Percentiles rank a stretch among this genome's conserved stretches.
These are phyloP conservation scores for Sphaerophoria rueppellii DNA, from an alignment of 2,888 invertebrate species.

Conservation along the genomic window DNA sequence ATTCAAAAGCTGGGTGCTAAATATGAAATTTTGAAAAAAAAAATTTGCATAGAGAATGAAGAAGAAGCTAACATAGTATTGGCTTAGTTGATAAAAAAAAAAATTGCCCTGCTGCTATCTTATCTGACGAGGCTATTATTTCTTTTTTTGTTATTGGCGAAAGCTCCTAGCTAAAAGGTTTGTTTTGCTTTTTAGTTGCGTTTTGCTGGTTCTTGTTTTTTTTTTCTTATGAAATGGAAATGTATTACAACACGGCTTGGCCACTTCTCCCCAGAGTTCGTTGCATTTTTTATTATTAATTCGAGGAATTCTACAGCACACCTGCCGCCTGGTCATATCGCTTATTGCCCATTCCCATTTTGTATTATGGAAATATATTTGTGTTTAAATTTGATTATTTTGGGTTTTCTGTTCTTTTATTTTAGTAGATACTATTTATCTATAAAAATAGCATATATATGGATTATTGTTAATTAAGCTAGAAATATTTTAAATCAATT, in stretches of 20 bases:
- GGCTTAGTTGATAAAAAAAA: constrained; percentile 3
- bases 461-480: constrained; percentile 42
- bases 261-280: constrained; percentile 82
- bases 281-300: constrained; percentile 79
- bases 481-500: constrained; percentile 58
- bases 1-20: constrained; percentile 56
- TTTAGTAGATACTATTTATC: constrained; percentile 51
- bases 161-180: constrained; percentile 63
- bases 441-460: constrained; percentile 46
- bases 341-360: constrained; percentile 87
- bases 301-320: constrained; percentile 83
- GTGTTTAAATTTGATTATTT: constrained; percentile 28
- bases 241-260: constrained; percentile 82
- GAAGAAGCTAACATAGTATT: constrained; percentile 64
- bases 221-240: constrained; percentile 78
- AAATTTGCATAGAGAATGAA: constrained; percentile 76
- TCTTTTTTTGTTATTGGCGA: constrained; percentile 45
- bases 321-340: constrained; percentile 88
- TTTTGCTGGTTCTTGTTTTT: constrained; percentile 50
- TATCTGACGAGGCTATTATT: constrained; percentile 41
- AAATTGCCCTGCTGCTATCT: constrained; percentile 48
- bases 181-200: constrained; percentile 30
- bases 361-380: constrained; percentile 54
- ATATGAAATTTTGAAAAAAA: constrained; percentile 33
- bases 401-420: constrained; percentile 14